These are phyloP conservation scores for Isaurus tuberculatus DNA, from an alignment of 92 coral and sea anemone species.

Conservation along the genomic window DNA sequence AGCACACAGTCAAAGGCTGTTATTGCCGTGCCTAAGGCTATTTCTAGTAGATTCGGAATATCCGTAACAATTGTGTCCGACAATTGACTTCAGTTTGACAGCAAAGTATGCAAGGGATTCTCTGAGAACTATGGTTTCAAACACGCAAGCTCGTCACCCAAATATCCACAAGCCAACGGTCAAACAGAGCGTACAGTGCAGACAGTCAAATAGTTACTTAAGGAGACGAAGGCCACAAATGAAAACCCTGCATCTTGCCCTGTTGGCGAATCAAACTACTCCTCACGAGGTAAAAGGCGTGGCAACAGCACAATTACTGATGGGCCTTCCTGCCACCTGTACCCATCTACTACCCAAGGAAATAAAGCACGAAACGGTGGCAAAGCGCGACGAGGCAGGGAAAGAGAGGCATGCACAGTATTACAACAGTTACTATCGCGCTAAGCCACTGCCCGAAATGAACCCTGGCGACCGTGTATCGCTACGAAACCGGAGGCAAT, in stretches of 20 bases:
- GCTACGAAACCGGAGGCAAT: constrained; percentile 32
- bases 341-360: constrained; percentile 23
- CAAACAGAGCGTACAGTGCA: constrained; percentile 28
- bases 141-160: constrained; percentile 41
- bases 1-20: constrained; percentile 24
- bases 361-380: constrained; percentile 7
- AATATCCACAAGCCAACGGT: constrained; percentile 31
- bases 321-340: constrained; percentile 31
- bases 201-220: constrained; percentile 17
- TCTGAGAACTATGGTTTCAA: constrained; percentile 25
- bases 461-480: background rate
- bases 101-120: constrained; percentile 9
- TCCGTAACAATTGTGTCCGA: constrained; percentile 42
- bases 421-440: constrained; percentile 10
- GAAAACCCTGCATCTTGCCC: constrained; percentile 42
- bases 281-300: constrained; percentile 49
- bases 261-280: constrained; percentile 47
- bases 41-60: constrained; percentile 48
- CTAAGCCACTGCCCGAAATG: constrained; percentile 28
- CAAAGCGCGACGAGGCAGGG: background rate
- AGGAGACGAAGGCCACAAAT: constrained; percentile 26
- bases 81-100: constrained; percentile 40
- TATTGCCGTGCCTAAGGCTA: constrained; percentile 39
- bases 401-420: constrained; percentile 26
- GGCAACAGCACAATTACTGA: constrained; percentile 32